Evolutionary conservation across 2,888 invertebrate species (phyloP).

Genomic region (Ryuthela nishihirai): DNA sequence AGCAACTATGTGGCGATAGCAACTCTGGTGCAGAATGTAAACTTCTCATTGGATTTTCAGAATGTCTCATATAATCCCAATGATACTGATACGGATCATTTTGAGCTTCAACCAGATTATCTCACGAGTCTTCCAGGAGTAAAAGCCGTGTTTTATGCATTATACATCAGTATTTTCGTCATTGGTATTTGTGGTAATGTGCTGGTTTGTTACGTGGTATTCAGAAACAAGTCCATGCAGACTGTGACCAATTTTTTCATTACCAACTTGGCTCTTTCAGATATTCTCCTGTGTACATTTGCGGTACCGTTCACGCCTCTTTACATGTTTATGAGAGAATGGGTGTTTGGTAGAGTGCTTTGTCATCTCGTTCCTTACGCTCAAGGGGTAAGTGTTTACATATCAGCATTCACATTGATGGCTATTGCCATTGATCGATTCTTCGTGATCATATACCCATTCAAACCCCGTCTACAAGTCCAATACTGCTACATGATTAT

Average conservation of each 20-base stretch:
- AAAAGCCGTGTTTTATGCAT: constrained; percentile 68
- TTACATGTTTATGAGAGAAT: constrained; percentile 73
- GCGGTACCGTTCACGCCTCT: constrained; percentile 96
- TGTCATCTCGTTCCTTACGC: constrained; percentile 92
- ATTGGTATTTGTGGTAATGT: constrained; percentile 86
- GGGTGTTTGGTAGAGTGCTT: constrained; percentile 86
- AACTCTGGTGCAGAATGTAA: constrained; percentile 19
- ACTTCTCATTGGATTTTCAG: constrained; percentile 22
- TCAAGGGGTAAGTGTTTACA: constrained; percentile 94
- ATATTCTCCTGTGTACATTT: constrained; percentile 85
- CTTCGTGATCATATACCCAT: constrained; percentile 95
- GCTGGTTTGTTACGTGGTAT: constrained; percentile 91
- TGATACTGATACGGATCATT: constrained; percentile 12
- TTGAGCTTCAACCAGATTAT: constrained; percentile 16
- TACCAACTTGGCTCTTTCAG: constrained; percentile 90
- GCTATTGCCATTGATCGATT: constrained; percentile 97
- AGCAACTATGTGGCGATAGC: constrained; percentile 31
- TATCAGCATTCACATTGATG: constrained; percentile 92
- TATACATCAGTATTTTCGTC: constrained; percentile 77
- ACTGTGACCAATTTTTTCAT: constrained; percentile 98
- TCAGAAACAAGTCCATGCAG: constrained; percentile 90
- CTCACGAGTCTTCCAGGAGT: constrained; percentile 52
- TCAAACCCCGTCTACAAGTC: constrained; percentile 84
- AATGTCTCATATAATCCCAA: constrained; percentile 5
- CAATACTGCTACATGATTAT: constrained; percentile 81